Conservation (phyloP, 2,797 vertebrate genomes). For the Brachyalestes nurse region DNA sequence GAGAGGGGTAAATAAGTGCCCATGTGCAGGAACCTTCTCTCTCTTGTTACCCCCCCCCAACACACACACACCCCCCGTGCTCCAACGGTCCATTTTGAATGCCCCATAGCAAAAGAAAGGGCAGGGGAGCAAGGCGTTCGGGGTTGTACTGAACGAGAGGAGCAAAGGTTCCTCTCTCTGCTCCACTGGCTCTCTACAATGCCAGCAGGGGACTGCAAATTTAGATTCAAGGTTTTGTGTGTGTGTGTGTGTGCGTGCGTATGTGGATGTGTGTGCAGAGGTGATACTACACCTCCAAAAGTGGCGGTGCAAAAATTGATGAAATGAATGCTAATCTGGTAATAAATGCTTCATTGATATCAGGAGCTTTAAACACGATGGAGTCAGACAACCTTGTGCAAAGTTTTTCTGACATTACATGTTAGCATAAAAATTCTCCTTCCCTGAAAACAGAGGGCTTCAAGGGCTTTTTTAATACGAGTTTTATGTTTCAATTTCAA, state of each 20-base stretch:
- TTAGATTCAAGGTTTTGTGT: constrained; percentile 53
- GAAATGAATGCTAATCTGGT: neutral
- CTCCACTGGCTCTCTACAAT: constrained; percentile 78
- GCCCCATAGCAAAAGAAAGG: constrained; percentile 57
- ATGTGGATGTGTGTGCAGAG: constrained; percentile 9
- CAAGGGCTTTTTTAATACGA: too few species aligned
- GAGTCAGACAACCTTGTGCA: neutral
- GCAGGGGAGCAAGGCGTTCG: constrained; percentile 70
- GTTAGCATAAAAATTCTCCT: neutral
- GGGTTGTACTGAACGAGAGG: constrained; percentile 66
- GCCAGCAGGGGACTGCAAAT: constrained; percentile 71
- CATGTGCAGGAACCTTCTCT: constrained; percentile 68
- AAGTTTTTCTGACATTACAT: neutral
- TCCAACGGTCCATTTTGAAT: constrained; percentile 48
- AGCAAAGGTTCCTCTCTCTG: constrained; percentile 73
- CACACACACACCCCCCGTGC: constrained; percentile 1
- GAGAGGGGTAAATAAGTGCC: constrained; percentile 82
- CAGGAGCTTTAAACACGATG: neutral
- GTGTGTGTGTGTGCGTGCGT: neutral
- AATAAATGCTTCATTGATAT: neutral
- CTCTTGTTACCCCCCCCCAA: constrained; percentile 42
- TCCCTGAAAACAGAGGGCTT: neutral
- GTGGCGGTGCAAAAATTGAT: neutral
- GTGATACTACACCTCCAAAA: neutral
- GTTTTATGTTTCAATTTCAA: too few species aligned